Base-by-base conservation (phyloP, 2,113 vertebrate genomes). In the Zosterops borbonicus region DNA sequence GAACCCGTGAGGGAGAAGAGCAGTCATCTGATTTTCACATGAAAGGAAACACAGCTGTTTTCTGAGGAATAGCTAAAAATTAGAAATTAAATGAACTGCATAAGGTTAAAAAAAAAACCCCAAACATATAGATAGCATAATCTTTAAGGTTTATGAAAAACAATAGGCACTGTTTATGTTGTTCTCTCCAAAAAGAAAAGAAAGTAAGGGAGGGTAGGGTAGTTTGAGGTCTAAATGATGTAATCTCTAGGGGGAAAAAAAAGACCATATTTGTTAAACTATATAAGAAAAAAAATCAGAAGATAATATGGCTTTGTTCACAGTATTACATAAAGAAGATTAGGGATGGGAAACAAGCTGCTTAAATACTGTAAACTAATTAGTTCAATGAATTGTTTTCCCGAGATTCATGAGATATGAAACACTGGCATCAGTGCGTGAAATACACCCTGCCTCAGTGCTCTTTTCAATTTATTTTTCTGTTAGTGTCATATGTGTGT, bases 361-460 rank as follows among this genome's bases (percentile, higher is more conserved):
- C 98, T 98, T 98, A 98, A 98, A 98, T 97, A 97, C 96, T 98
- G 98, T 98, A 98, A 98, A 98, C 97, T 98, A 98, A 98, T 98
- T 99, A 98, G 97, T 97, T 98, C 93, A 27, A 97, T 29, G 95
- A 98, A 98, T 98, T 98, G 98, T 98, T 98, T 98, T 98, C 96
- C 96, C 27, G 78, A 97, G 98, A 97, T 98, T 98, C 97, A 96
- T 97, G 97, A 98, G 98, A 98, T 97, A 97, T 87, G 96, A 98
- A 98, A 97, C 97, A 98, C 81, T 97, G 97, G 97, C 98, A 98
- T 85, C 88, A 97, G 95, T 93, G 97, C 95, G 35, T 98, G 98
- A 98, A 98, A 98, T 98, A 96, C 97, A 98, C 97, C 97, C 96
- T 98, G 97, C 97, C 97, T 98, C 97, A 97, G 88, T 97, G 97